A percentile compares a stretch with the other conserved stretches of the same genome.
Conservation (phyloP, 2,113 vertebrate species). For the Loxodonta africana region DNA sequence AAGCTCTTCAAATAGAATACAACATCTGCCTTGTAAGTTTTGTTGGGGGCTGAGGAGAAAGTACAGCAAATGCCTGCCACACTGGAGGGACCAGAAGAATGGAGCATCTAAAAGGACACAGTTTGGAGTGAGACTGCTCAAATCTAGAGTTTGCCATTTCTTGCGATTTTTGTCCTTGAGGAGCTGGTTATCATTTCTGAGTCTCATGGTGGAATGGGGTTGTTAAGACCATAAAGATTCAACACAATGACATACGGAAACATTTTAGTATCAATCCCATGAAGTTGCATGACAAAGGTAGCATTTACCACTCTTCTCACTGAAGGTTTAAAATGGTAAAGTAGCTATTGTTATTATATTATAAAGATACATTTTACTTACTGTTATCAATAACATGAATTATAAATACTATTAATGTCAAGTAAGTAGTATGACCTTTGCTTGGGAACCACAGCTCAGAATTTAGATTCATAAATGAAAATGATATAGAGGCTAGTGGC, state of each 20-base stretch:
- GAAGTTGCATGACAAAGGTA: neutral
- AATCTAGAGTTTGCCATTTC: neutral
- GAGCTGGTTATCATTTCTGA: neutral
- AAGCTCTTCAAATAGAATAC: neutral
- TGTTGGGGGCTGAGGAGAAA: neutral
- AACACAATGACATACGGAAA: neutral
- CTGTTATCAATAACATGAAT: neutral
- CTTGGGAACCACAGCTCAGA: conserved; percentile 38
- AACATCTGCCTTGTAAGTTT: conserved; percentile 7
- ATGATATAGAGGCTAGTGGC: neutral
- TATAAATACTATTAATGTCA: neutral
- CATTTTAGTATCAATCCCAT: neutral
- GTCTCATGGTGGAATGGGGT: neutral
- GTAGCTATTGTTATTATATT: neutral
- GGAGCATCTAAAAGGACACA: neutral
- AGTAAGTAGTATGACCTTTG: neutral
- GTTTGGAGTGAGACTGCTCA: neutral
- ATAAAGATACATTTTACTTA: neutral
- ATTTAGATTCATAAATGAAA: conserved; percentile 21
- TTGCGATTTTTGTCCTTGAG: neutral
- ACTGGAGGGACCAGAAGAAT: neutral
- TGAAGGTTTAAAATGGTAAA: neutral
- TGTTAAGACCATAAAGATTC: neutral
- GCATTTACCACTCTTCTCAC: neutral
- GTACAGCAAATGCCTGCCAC: neutral